Conservation (phyloP, 2,113 vertebrate genomes). For the Calyptomena viridis region DNA sequence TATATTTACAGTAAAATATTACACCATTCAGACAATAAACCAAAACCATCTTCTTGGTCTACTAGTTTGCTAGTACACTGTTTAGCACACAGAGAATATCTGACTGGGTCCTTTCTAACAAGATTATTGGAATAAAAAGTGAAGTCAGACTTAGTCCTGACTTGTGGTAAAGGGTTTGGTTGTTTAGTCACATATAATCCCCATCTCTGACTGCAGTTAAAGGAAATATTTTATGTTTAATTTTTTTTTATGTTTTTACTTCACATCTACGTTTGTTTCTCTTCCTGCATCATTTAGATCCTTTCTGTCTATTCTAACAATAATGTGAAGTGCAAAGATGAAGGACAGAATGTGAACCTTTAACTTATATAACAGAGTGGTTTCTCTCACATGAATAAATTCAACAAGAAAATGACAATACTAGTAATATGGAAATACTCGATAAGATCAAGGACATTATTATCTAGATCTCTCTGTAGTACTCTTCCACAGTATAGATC, state of each 20-base stretch:
- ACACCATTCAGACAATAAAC: not conserved
- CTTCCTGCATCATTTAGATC: not conserved
- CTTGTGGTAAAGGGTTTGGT: not conserved
- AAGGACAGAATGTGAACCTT: not conserved
- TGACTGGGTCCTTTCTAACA: not conserved
- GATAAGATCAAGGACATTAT: not conserved
- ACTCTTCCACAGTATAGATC: not conserved
- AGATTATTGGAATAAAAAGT: not conserved
- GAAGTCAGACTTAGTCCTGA: not conserved
- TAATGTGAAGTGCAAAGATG: not conserved
- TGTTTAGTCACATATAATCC: not conserved
- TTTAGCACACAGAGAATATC: not conserved
- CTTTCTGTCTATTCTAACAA: not conserved
- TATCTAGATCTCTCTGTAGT: not conserved
- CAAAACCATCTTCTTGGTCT: not conserved
- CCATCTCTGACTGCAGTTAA: not conserved
- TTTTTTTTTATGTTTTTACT: not conserved
- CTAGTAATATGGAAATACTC: not conserved
- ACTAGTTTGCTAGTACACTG: not conserved
- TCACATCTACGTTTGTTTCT: not conserved
- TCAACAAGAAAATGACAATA: not conserved
- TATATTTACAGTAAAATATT: not conserved
- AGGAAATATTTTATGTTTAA: not conserved
- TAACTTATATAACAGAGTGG: not conserved
- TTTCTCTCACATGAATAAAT: not conserved